These are phyloP conservation scores for Bubalus kerabau DNA, from an alignment of 2,113 vertebrate genomes.

Conservation along the genomic window DNA sequence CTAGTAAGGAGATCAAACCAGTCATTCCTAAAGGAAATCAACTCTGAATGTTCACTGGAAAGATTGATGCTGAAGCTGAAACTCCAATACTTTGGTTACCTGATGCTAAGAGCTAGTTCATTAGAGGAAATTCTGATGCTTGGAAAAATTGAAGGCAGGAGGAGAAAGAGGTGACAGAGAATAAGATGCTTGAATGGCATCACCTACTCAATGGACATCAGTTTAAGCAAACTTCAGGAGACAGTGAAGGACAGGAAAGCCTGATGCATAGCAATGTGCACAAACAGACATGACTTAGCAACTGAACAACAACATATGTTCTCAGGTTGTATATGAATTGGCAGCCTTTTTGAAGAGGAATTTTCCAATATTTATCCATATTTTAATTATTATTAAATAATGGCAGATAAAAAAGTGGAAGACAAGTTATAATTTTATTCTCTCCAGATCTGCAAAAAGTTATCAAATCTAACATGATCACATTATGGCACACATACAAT, in stretches of 20 bases:
- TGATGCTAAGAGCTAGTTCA: not conserved
- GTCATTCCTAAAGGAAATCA: not conserved
- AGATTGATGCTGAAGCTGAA: not conserved
- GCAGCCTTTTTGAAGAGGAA: not conserved
- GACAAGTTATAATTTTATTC: not conserved
- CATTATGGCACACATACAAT: not conserved
- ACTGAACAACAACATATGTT: not conserved
- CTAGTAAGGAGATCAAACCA: not conserved
- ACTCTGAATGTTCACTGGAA: not conserved
- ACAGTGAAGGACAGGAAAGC: not conserved
- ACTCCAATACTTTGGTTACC: not conserved
- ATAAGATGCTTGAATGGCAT: not conserved
- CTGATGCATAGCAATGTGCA: fast-evolving
- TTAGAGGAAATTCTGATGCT: not conserved
- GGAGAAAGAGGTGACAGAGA: not conserved
- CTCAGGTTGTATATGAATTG: not conserved
- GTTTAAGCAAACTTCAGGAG: not conserved
- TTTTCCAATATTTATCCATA: not conserved
- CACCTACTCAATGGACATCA: not conserved
- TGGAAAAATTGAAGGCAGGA: not conserved
- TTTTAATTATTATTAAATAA: not conserved
- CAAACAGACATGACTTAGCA: not conserved
- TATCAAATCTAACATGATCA: not conserved
- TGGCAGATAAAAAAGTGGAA: not conserved
- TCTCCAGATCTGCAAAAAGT: not conserved